phyloP scores from a whole-genome alignment of 2,888 invertebrate genomes.

The Stenichneumon culpator region DNA sequence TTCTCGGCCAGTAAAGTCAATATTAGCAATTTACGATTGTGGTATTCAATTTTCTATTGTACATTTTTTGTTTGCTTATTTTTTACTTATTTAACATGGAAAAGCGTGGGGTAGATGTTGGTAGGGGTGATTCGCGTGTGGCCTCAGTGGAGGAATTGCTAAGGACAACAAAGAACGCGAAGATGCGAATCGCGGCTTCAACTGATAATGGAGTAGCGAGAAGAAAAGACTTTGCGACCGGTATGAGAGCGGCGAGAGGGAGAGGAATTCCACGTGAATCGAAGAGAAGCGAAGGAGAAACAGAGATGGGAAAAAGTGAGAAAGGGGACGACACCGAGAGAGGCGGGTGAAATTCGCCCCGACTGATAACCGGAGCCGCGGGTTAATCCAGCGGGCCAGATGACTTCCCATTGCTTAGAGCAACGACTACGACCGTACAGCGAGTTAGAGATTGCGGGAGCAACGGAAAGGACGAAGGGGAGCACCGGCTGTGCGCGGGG shows the following conservation, averaged over 20 bases:
- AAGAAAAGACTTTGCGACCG: background rate
- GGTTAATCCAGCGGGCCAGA: constrained; percentile 82
- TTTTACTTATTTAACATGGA: background rate
- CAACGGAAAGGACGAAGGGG: constrained; percentile 73
- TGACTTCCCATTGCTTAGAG: constrained; percentile 82
- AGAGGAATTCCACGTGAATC: background rate
- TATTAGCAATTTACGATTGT: background rate
- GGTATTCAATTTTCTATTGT: background rate
- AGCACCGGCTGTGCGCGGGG: constrained; percentile 69
- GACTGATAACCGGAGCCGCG: constrained; percentile 83
- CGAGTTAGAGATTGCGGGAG: constrained; percentile 64
- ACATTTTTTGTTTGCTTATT: background rate
- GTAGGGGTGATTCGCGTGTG: background rate
- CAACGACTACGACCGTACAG: constrained; percentile 46
- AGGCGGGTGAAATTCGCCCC: constrained; percentile 67
- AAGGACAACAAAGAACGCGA: constrained; percentile 5
- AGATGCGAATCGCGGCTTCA: background rate
- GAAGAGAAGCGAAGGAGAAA: constrained; percentile 32
- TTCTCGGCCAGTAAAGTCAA: background rate
- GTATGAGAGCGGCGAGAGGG: no score
- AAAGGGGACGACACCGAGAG: constrained; percentile 7
- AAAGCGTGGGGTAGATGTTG: background rate
- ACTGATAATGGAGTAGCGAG: constrained; percentile 15
- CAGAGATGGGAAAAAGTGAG: constrained; percentile 24
- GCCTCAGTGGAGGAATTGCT: background rate